These are phyloP conservation scores for Microplitis manilae DNA, from an alignment of 2,888 invertebrate genomes.

Conservation along the genomic window DNA sequence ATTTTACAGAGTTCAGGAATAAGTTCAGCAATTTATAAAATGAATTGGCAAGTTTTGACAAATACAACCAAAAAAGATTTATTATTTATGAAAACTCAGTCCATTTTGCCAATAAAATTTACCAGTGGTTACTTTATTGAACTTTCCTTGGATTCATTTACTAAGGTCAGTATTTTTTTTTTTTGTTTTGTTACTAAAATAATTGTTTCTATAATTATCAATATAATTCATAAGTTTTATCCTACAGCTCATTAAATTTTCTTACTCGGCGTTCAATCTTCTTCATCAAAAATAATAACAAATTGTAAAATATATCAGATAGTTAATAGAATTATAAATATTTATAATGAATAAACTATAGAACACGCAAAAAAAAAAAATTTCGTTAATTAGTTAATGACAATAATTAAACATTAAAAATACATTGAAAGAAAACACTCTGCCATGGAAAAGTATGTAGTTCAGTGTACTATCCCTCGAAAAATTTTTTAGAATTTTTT, in stretches of 20 bases:
- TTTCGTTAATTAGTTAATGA: too few relatives aligned
- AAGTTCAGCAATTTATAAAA: conserved; percentile 53
- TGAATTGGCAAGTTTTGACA: conserved; percentile 54
- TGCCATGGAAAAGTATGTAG: too few relatives aligned
- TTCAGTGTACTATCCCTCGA: too few relatives aligned
- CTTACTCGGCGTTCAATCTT: conserved; percentile 2
- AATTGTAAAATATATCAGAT: background rate
- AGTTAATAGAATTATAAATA: too few relatives aligned
- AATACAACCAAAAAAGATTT: conserved; percentile 48
- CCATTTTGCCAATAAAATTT: conserved; percentile 54
- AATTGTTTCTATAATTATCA: background rate
- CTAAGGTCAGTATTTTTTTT: conserved; percentile 48
- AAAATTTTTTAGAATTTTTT: too few relatives aligned
- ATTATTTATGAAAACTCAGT: conserved; percentile 50
- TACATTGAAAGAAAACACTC: too few relatives aligned
- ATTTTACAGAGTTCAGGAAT: conserved; percentile 50
- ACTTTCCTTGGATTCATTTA: conserved; percentile 56
- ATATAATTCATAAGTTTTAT: background rate
- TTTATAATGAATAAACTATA: too few relatives aligned
- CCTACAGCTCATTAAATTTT: conserved; percentile 1
- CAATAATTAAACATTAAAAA: too few relatives aligned
- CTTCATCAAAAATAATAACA: background rate
- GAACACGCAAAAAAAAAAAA: too few relatives aligned
- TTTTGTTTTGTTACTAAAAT: too few relatives aligned
- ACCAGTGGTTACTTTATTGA: conserved; percentile 56